Evolutionary conservation across 1,140 invertebrate genomes (phyloP), one percentile per base, ranked within the genome.

Genomic region (Arion vulgaris): DNA sequence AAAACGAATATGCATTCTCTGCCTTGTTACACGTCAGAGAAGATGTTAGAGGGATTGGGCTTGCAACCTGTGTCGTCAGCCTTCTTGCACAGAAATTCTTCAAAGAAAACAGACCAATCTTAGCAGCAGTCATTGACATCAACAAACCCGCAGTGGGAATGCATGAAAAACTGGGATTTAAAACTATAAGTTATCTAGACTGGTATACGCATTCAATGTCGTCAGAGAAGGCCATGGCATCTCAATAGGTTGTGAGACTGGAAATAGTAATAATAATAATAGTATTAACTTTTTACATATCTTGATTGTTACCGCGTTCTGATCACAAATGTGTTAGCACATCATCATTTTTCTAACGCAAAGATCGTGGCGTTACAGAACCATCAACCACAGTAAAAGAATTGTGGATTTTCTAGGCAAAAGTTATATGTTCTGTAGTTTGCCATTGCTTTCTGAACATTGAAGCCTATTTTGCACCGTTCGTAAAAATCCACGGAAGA

Each of bases 111-210:
- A n/a, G 62, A 32, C 62, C 62, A 32, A 66, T 66, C 62, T 28
- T 34, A 0, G 62, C 62, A 32, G 62, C 62, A n/a, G n/a, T 66
- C 19, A 7, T 66, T 15, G 28, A 11, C 62, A 32, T 28, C n/a
- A 66, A 66, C 17, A 32, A 32, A 32, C 4, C 62, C 1, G 17
- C 62, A 0, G 4, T 66, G 28, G 62, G 4, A 1, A 4, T 66
- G 28, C 62, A 66, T 66, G 62, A 66, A 66, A 28, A 66, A 23
- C n/a, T 66, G 17, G 62, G 62, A 28, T 66, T 66, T 66, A 66
- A 66, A 17, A 66, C 62, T 32, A 66, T 66, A 32, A 17, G 62
- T 34, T 66, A 32, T 32, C 28, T 66, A 7, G 62, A 66, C 28
- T 66, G 62, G 62, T 66, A 15, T 17, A 7, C 32, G n/a, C 62